phyloP scores from a whole-genome alignment of 2,113 vertebrate species.

The Coryphaenoides rupestris region DNA sequence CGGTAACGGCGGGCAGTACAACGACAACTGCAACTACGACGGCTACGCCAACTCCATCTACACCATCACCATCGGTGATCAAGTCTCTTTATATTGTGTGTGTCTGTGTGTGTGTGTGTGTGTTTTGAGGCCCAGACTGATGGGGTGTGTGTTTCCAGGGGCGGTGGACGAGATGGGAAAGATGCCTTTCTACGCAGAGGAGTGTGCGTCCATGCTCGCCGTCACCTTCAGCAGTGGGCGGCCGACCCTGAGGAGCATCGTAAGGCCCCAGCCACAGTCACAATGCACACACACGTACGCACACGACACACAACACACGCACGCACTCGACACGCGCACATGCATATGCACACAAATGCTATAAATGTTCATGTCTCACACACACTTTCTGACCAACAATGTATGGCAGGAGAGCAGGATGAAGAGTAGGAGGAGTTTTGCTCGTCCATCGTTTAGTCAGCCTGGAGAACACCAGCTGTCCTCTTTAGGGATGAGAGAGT shows the following conservation, averaged over 20 bases:
- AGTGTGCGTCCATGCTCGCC: slow-evolving; percentile 94
- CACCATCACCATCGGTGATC: slow-evolving; percentile 93
- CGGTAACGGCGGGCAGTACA: slow-evolving; percentile 90
- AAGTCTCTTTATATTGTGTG: not conserved
- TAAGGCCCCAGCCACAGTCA: slow-evolving; percentile 59
- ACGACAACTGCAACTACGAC: slow-evolving; percentile 96
- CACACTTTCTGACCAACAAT: too few relatives aligned
- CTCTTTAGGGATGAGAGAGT: too few relatives aligned
- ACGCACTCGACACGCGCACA: too few relatives aligned
- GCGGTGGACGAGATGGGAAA: slow-evolving; percentile 89
- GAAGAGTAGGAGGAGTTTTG: too few relatives aligned
- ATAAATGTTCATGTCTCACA: too few relatives aligned
- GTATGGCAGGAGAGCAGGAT: too few relatives aligned
- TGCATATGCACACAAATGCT: too few relatives aligned
- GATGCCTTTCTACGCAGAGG: slow-evolving; percentile 93
- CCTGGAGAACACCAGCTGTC: too few relatives aligned
- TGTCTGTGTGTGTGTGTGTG: slow-evolving; percentile 8
- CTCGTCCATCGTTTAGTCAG: too few relatives aligned
- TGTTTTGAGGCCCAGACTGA: slow-evolving; percentile 1
- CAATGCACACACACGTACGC: slow-evolving; percentile 1
- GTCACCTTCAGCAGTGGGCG: slow-evolving; percentile 95
- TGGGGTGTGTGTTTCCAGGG: slow-evolving; percentile 69
- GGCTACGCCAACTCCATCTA: slow-evolving; percentile 99
- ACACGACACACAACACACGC: slow-evolving; percentile 11
- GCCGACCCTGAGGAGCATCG: slow-evolving; percentile 85